These are phyloP conservation scores for Laterallus jamaicensis DNA, from an alignment of 2,113 vertebrate genomes.

Conservation along the genomic window DNA sequence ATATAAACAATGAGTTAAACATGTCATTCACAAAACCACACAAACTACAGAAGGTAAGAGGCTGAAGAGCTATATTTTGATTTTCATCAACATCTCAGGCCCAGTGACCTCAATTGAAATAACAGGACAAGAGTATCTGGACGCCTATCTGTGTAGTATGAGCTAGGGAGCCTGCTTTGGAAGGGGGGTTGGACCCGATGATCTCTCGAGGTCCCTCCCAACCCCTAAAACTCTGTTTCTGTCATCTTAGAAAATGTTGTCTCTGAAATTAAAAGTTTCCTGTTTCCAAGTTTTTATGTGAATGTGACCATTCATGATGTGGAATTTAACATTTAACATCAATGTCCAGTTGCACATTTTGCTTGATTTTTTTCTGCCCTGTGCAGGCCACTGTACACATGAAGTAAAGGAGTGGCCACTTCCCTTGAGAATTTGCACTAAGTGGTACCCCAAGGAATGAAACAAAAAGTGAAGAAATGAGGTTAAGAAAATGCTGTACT, in stretches of 20 bases:
- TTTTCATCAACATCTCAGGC: background rate
- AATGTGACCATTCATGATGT: background rate
- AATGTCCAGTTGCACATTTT: background rate
- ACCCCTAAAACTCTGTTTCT: too few relatives aligned
- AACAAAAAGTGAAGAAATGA: background rate
- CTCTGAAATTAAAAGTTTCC: background rate
- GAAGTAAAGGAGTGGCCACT: accelerated
- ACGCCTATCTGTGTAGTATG: too few relatives aligned
- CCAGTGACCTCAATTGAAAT: background rate
- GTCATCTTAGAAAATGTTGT: background rate
- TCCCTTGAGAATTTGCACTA: background rate
- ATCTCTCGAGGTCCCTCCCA: too few relatives aligned
- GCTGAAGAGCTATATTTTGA: background rate
- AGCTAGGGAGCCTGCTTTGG: too few relatives aligned
- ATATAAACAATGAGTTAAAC: background rate
- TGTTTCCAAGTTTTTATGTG: accelerated
- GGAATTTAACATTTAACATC: background rate
- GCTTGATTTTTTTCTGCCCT: background rate
- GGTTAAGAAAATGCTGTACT: background rate
- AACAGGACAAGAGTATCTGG: background rate
- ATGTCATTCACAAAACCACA: background rate
- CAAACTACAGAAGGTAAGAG: background rate
- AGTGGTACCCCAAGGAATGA: background rate
- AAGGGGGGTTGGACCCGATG: too few relatives aligned
- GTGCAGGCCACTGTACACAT: accelerated